Conservation (phyloP, 1,140 invertebrate genomes). For the Pseudachorutes palmiensis region DNA sequence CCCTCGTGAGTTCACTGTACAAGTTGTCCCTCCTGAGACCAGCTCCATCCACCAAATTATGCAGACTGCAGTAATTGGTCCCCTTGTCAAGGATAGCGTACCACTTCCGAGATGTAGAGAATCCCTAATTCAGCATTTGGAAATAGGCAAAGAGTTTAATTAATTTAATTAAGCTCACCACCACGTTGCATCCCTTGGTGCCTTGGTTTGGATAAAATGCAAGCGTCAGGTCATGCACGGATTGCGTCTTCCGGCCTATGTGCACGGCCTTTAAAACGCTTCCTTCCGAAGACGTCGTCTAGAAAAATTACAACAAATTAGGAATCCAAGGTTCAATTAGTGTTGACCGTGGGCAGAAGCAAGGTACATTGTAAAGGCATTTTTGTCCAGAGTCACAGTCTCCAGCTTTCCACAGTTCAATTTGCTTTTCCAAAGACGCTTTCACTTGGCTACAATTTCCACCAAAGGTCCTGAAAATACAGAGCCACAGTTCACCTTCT, state of each 20-base stretch:
- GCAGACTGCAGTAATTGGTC: conserved; percentile 50
- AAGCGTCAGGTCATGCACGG: conserved; percentile 45
- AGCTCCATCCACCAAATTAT: conserved; percentile 46
- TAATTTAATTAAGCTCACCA: conserved; percentile 41
- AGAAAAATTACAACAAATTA: no score
- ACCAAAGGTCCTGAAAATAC: conserved; percentile 5
- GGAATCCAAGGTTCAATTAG: no score
- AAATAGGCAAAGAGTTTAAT: no score
- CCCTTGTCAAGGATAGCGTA: conserved; percentile 48
- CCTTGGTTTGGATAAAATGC: conserved; percentile 39
- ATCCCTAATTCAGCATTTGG: no score
- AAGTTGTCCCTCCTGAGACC: conserved; percentile 39
- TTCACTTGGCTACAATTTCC: not conserved
- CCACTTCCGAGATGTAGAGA: conserved; percentile 45
- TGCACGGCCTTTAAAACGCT: conserved; percentile 42
- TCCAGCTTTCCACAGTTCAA: conserved; percentile 40
- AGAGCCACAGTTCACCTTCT: no score
- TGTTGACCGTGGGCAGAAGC: no score
- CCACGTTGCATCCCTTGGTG: conserved; percentile 41
- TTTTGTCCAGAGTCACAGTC: conserved; percentile 43
- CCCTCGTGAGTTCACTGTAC: conserved; percentile 44
- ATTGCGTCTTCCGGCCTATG: conserved; percentile 43
- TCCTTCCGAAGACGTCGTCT: conserved; percentile 30
- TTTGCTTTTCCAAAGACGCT: conserved; percentile 28
- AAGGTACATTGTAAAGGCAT: conserved; percentile 44